Evolutionary conservation across 2,797 vertebrate genomes (phyloP).

Genomic region (Cossypha polioptera): DNA sequence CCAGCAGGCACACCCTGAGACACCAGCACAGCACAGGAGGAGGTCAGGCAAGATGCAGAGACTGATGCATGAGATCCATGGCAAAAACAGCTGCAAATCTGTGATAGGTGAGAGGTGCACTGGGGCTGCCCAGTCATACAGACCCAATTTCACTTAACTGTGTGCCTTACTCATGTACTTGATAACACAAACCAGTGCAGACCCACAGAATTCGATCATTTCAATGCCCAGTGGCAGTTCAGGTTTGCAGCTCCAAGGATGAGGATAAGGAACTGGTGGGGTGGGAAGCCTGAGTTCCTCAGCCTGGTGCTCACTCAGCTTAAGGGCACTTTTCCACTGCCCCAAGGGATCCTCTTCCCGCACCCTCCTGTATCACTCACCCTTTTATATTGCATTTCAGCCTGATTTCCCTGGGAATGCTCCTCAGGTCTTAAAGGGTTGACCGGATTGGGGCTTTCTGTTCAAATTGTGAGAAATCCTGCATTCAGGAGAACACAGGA

Average conservation of each 20-base stretch:
- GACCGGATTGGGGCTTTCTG: neutral
- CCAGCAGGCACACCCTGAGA: rapidly evolving
- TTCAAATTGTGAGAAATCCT: neutral
- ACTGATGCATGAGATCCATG: rapidly evolving
- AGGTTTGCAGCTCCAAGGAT: neutral
- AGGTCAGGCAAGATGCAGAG: neutral
- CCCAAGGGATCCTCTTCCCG: neutral
- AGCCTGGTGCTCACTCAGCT: neutral
- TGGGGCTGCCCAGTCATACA: neutral
- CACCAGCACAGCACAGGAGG: rapidly evolving
- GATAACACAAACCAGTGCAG: neutral
- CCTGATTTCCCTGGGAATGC: rapidly evolving
- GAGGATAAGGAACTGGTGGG: neutral
- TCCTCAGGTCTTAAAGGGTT: neutral
- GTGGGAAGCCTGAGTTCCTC: neutral
- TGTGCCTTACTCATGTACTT: rapidly evolving
- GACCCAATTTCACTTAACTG: rapidly evolving
- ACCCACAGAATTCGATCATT: neutral
- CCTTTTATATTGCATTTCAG: neutral
- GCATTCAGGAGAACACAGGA: neutral
- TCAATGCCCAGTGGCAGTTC: neutral
- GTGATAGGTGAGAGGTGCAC: rapidly evolving
- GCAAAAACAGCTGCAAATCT: neutral
- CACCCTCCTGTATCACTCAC: rapidly evolving
- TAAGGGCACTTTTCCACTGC: no score